phyloP scores from a whole-genome alignment of 2,888 invertebrate genomes.

The Galeopsomyia nigrocyanea region DNA sequence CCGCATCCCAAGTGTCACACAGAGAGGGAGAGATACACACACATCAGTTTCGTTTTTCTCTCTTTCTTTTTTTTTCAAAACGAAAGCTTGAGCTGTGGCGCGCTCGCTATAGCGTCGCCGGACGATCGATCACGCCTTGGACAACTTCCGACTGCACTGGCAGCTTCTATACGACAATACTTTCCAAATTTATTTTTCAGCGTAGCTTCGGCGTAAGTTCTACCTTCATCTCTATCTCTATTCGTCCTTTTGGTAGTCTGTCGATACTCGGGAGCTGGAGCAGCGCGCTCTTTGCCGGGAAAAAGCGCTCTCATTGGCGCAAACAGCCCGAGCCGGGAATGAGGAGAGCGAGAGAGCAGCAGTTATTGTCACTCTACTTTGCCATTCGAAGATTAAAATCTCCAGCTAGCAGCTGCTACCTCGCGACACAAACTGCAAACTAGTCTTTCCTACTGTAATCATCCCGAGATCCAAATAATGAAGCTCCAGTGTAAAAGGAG shows the following conservation, averaged over 20 bases:
- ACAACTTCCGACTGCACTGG: too few relatives aligned
- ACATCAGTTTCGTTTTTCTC: too few relatives aligned
- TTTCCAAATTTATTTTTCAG: too few relatives aligned
- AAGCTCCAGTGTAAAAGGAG: conserved; percentile 2
- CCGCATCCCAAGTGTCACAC: too few relatives aligned
- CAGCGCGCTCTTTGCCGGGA: background rate
- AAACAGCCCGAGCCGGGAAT: conserved; percentile 4
- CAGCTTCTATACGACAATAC: too few relatives aligned
- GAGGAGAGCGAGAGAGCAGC: background rate
- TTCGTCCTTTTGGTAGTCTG: background rate
- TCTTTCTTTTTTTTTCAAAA: too few relatives aligned
- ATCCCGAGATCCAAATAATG: conserved; percentile 24
- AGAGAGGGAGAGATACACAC: too few relatives aligned
- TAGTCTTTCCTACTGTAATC: conserved; percentile 17
- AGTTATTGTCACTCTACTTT: conserved; percentile 19
- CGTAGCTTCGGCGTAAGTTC: background rate
- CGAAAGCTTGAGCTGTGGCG: too few relatives aligned
- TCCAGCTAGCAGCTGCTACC: conserved; percentile 29
- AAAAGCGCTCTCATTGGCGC: background rate
- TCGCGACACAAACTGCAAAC: background rate
- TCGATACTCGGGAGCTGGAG: background rate
- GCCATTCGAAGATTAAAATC: conserved; percentile 41
- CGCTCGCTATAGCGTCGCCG: too few relatives aligned
- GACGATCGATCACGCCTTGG: too few relatives aligned
- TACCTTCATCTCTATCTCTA: too few relatives aligned